Evolutionary conservation across 2,888 invertebrate genomes (phyloP).

Genomic region (Bhutanitis thaidina): DNA sequence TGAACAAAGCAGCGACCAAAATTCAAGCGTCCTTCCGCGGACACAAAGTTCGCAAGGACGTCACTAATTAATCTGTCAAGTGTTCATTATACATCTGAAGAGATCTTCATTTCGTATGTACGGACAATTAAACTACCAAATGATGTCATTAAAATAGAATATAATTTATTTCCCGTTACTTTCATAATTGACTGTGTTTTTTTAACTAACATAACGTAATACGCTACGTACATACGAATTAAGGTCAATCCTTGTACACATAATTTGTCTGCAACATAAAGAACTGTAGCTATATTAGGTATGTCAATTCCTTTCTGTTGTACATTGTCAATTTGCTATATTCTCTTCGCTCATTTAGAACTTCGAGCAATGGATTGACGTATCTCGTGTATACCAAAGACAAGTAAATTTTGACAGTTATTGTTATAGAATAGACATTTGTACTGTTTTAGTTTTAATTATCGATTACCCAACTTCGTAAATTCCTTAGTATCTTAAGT

Average conservation of each 20-base stretch:
- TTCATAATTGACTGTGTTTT: not conserved
- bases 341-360: conserved; percentile 5
- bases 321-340: conserved; percentile 20
- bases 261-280: conserved; percentile 34
- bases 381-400: conserved; percentile 45
- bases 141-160: conserved; percentile 1
- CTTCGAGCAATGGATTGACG: conserved; percentile 42
- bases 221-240: conserved; percentile 5
- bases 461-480: not conserved
- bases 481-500: conserved; percentile 24
- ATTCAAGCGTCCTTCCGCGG: conserved; percentile 96
- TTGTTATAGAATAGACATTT: conserved; percentile 29
- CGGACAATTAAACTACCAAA: conserved; percentile 9
- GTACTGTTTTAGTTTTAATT: conserved; percentile 12
- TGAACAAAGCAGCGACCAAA: conserved; percentile 94
- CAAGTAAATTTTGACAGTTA: conserved; percentile 36
- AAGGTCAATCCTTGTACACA: not conserved
- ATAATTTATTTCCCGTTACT: conserved; percentile 13
- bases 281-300: conserved; percentile 35
- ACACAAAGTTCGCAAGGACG: conserved; percentile 91
- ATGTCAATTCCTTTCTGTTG: conserved; percentile 42
- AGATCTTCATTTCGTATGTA: conserved; percentile 47
- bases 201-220: no score
- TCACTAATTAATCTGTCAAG: conserved; percentile 56
- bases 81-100: conserved; percentile 32